Percentiles rank a stretch among this genome's conserved stretches.
Evolutionary conservation across 2,888 invertebrate species (phyloP).

Genomic region (Chymomyza fuscimana): DNA sequence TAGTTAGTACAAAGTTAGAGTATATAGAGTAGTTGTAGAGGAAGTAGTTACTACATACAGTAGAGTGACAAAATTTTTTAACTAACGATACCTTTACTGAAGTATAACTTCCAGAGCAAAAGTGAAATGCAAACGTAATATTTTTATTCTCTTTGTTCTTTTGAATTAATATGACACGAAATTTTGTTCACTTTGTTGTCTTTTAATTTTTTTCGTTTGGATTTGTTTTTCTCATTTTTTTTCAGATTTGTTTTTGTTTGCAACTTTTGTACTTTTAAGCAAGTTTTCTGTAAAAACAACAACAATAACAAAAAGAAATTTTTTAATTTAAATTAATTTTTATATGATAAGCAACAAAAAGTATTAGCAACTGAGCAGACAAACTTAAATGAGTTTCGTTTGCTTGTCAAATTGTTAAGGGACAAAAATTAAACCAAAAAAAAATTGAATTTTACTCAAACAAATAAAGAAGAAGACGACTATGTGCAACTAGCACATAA

Average conservation of each 20-base stretch:
- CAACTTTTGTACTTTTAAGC: conserved; percentile 56
- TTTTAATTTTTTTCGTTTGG: conserved; percentile 13
- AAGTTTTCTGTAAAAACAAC: conserved; percentile 77
- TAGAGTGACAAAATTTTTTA: conserved; percentile 1
- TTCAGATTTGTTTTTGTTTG: conserved; percentile 26
- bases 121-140: conserved; percentile 23
- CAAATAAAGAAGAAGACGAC: conserved; percentile 9
- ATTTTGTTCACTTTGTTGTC: conserved; percentile 38
- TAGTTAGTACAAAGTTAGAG: conserved; percentile 29
- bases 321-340: conserved; percentile 19
- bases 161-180: conserved; percentile 25
- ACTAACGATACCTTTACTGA: conserved; percentile 60
- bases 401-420: conserved; percentile 2
- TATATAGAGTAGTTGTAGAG: conserved; percentile 23
- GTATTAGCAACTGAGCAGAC: background rate
- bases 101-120: conserved; percentile 40
- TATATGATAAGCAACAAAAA: conserved; percentile 7
- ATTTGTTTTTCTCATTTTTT: conserved; percentile 16
- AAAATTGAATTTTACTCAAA: conserved; percentile 34
- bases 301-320: conserved; percentile 41
- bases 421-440: conserved; percentile 1
- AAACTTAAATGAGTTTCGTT: conserved; percentile 7
- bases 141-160: conserved; percentile 29
- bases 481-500: conserved; percentile 11
- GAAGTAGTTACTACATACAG: conserved; percentile 5